A percentile compares a stretch with the other conserved stretches of the same genome.
phyloP scores from a whole-genome alignment of 2,888 invertebrate genomes.

The Metellina segmentata region DNA sequence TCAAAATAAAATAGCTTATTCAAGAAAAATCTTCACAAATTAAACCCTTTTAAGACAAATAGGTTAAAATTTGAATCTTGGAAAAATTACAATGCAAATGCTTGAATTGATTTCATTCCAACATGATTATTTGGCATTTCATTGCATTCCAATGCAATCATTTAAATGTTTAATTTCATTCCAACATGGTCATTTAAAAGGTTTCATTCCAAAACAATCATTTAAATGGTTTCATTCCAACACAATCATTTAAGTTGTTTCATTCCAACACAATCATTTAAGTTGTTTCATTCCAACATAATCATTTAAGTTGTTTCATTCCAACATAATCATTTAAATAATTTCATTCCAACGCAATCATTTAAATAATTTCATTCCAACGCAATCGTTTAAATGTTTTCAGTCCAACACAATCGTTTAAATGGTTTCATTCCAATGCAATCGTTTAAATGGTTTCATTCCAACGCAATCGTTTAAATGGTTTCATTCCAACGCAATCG shows the following conservation, averaged over 20 bases:
- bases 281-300: not conserved
- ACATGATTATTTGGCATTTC: no score
- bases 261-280: not conserved
- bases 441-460: not conserved
- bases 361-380: not conserved
- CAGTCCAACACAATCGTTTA: no score
- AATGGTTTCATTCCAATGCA: no score
- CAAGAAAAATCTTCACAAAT: not conserved
- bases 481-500: no score
- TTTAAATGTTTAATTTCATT: no score
- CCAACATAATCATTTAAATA: no score
- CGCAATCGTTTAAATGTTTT: not conserved
- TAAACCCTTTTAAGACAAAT: not conserved
- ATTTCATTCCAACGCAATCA: no score
- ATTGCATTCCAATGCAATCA: not conserved
- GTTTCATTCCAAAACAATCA: no score
- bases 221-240: not conserved
- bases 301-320: no score
- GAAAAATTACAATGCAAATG: not conserved
- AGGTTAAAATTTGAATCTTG: not conserved
- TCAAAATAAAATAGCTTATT: no score
- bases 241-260: not conserved
- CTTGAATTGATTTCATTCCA: not conserved
- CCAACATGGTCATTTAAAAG: no score
- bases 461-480: not conserved